These are phyloP conservation scores for Synergus gifuensis DNA, from an alignment of 2,888 invertebrate genomes.

Conservation along the genomic window DNA sequence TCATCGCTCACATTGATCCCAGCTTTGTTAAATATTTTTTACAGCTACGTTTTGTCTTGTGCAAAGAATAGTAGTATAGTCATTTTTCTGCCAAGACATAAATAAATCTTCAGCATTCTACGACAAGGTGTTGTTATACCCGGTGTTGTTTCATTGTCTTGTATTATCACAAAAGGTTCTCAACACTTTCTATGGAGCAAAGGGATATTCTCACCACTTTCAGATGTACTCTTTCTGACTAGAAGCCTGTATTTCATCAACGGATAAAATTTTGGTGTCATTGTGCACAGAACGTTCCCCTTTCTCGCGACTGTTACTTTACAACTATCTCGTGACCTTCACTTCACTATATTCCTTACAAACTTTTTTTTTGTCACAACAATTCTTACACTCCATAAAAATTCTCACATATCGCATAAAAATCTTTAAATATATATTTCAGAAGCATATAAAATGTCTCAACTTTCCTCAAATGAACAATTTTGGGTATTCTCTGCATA, in stretches of 20 bases:
- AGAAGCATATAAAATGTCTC: too few species aligned
- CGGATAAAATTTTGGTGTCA: neutral
- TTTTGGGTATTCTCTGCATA: too few species aligned
- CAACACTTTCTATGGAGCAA: conserved; percentile 38
- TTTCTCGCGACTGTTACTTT: conserved; percentile 26
- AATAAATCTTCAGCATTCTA: conserved; percentile 22
- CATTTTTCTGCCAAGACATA: conserved; percentile 3
- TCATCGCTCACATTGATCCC: neutral
- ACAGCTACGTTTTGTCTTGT: conserved; percentile 2
- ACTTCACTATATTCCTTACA: neutral
- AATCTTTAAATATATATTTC: too few species aligned
- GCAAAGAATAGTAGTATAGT: neutral
- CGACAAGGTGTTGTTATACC: neutral
- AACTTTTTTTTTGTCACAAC: too few species aligned
- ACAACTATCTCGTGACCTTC: conserved; percentile 1
- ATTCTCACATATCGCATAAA: too few species aligned
- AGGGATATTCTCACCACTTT: conserved; percentile 40
- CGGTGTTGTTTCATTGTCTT: conserved; percentile 33
- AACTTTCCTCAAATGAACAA: too few species aligned
- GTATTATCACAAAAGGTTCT: conserved; percentile 30
- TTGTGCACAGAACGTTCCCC: neutral
- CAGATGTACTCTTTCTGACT: conserved; percentile 34
- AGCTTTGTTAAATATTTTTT: neutral
- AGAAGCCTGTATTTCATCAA: conserved; percentile 22
- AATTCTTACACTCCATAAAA: too few species aligned